A percentile compares a stretch with the other conserved stretches of the same genome.
These are phyloP conservation scores for Hylaeus volcanicus DNA, from an alignment of 1,140 invertebrate genomes.

Conservation along the genomic window DNA sequence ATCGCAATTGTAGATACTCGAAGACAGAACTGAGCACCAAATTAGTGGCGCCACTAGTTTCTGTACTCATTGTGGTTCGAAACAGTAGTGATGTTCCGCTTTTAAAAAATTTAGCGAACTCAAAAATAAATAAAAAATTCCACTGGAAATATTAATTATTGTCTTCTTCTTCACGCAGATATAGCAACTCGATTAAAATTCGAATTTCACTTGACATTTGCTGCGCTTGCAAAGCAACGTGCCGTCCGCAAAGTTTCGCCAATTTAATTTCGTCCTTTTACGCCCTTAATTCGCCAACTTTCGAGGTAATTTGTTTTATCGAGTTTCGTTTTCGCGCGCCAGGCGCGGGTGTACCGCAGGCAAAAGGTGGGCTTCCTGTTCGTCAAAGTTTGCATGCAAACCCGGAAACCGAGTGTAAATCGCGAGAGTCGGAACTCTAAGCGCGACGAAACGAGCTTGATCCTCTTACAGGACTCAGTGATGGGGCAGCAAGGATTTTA, in stretches of 20 bases:
- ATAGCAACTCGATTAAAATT: too few species aligned
- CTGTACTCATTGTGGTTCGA: too few species aligned
- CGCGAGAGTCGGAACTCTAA: conserved; percentile 6
- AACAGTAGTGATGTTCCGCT: too few species aligned
- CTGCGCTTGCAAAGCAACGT: too few species aligned
- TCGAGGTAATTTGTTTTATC: conserved; percentile 45
- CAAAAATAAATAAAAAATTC: too few species aligned
- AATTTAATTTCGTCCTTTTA: conserved; percentile 29
- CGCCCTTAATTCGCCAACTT: conserved; percentile 45
- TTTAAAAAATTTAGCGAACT: too few species aligned
- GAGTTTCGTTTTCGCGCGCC: conserved; percentile 26
- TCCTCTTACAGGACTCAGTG: not conserved
- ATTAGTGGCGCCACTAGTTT: too few species aligned
- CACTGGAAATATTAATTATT: too few species aligned
- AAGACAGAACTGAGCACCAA: too few species aligned
- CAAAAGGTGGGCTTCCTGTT: not conserved
- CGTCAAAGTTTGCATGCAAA: conserved; percentile 43
- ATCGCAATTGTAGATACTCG: too few species aligned
- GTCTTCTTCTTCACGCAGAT: too few species aligned
- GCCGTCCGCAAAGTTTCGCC: not conserved
- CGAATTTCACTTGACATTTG: too few species aligned
- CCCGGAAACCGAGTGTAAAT: conserved; percentile 7
- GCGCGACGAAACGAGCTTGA: conserved; percentile 6
- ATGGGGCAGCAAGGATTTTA: conserved; percentile 15
- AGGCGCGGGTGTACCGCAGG: not conserved